A percentile compares a stretch with the other conserved stretches of the same genome.
These are phyloP conservation scores for Penaeus japonicus DNA, from an alignment of 1,140 invertebrate species.

Conservation along the genomic window DNA sequence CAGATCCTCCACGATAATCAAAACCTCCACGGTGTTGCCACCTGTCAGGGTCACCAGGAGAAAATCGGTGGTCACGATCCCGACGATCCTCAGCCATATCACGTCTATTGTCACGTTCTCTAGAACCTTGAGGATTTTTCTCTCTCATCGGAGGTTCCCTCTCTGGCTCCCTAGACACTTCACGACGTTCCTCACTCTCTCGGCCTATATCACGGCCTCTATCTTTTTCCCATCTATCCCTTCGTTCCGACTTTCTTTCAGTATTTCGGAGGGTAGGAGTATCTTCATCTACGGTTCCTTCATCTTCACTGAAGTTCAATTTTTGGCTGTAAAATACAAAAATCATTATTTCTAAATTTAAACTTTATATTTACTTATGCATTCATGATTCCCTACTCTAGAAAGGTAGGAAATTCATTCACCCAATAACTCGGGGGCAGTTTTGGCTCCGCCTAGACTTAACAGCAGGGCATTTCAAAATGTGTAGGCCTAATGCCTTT, in stretches of 20 bases:
- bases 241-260: conserved; percentile 16
- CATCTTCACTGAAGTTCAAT: conserved; percentile 69
- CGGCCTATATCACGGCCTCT: conserved; percentile 21
- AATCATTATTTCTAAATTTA: neutral
- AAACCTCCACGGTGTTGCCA: conserved; percentile 41
- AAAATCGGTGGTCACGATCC: conserved; percentile 24
- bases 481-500: no score
- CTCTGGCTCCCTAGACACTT: neutral
- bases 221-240: conserved; percentile 48
- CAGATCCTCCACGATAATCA: conserved; percentile 40
- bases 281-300: conserved; percentile 61
- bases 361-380: neutral
- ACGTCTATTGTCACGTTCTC: neutral
- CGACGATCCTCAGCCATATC: conserved; percentile 21
- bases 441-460: no score
- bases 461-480: no score
- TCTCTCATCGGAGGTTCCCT: neutral
- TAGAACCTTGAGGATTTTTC: neutral
- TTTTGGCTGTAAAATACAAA: conserved; percentile 65
- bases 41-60: conserved; percentile 22
- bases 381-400: neutral
- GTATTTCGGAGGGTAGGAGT: conserved; percentile 19
- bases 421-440: no score
- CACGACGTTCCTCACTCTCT: conserved; percentile 28
- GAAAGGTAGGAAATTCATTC: no score